Evolutionary conservation across 2,888 invertebrate species (phyloP).

Genomic region (Mythimna impura): DNA sequence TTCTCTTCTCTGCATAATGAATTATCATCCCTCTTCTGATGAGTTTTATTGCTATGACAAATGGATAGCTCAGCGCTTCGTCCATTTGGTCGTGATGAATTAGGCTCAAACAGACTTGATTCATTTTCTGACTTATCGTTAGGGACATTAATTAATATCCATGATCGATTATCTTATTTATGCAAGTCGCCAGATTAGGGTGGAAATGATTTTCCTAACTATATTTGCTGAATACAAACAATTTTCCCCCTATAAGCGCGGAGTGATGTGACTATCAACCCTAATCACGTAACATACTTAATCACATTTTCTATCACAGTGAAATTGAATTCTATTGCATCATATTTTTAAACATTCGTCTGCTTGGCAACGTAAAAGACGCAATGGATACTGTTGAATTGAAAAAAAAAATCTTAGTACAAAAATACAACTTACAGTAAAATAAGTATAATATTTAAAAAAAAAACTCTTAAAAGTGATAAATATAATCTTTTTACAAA

Average conservation of each 20-base stretch:
- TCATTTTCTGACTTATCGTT: constrained; percentile 21
- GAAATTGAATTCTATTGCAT: not conserved
- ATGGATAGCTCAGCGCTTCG: constrained; percentile 25
- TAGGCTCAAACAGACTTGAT: constrained; percentile 15
- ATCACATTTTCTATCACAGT: not conserved
- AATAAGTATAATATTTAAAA: no score
- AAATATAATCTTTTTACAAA: no score
- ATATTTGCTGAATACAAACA: not conserved
- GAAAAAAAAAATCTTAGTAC: no score
- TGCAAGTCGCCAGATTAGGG: not conserved
- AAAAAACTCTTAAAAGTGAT: no score
- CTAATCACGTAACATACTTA: no score
- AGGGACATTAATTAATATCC: constrained; percentile 21
- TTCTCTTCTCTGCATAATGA: constrained; percentile 31
- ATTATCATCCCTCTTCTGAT: constrained; percentile 25
- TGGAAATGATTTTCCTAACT: not conserved
- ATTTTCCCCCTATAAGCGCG: no score
- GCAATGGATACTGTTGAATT: no score
- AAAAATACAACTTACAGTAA: no score
- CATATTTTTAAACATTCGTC: not conserved
- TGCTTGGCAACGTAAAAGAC: not conserved
- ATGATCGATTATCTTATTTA: constrained; percentile 5
- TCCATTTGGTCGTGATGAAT: constrained; percentile 37
- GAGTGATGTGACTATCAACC: not conserved
- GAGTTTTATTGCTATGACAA: constrained; percentile 40